phyloP scores from a whole-genome alignment of 2,113 vertebrate species.

The Apaloderma vittatum region DNA sequence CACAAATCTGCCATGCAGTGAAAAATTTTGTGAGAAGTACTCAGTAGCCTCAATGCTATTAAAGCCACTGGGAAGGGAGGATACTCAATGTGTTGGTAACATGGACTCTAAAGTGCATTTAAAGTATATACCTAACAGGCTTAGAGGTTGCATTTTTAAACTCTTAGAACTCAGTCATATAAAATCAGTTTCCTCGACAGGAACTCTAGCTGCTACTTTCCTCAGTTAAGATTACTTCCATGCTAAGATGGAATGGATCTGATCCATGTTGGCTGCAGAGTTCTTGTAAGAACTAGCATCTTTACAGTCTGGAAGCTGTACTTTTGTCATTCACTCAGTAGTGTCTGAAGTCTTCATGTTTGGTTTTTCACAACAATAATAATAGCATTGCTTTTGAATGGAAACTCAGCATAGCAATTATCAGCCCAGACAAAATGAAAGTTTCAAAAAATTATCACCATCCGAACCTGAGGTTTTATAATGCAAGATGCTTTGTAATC shows the following conservation, averaged over 20 bases:
- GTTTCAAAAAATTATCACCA: neutral
- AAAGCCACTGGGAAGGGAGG: neutral
- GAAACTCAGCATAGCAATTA: slow-evolving; percentile 16
- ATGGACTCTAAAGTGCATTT: neutral
- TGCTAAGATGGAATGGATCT: neutral
- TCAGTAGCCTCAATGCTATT: neutral
- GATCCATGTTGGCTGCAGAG: neutral
- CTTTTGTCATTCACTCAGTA: neutral
- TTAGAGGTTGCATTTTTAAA: neutral
- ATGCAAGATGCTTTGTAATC: neutral
- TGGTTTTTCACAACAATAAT: slow-evolving; percentile 28
- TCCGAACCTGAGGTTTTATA: neutral
- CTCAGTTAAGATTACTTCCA: neutral
- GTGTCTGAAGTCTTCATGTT: neutral
- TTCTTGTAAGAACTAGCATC: neutral
- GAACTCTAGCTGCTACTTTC: neutral
- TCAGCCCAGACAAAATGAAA: neutral
- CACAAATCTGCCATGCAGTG: neutral
- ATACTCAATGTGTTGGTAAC: neutral
- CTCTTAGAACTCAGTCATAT: neutral
- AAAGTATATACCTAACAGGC: neutral
- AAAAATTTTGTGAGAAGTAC: neutral
- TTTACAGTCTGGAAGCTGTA: neutral
- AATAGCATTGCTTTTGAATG: slow-evolving; percentile 5
- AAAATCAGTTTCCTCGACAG: neutral